Percentiles rank a stretch among this genome's conserved stretches.
phyloP scores from a whole-genome alignment of 2,797 vertebrate genomes.

The Paratrypauchen microcephalus region DNA sequence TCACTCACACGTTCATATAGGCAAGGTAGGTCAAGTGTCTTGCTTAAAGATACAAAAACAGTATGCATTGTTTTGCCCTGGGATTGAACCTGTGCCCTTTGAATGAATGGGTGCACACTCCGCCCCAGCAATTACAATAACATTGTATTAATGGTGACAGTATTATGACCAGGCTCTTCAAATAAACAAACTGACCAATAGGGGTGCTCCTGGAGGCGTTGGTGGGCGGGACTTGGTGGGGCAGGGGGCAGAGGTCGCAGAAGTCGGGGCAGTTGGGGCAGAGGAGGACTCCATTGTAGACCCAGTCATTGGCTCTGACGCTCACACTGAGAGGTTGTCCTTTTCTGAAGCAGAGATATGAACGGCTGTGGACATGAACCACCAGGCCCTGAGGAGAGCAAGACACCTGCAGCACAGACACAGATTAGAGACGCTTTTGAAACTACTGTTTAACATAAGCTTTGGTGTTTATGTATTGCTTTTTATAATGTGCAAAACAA shows the following conservation, averaged over 20 bases:
- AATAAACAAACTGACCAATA: slow-evolving; percentile 77
- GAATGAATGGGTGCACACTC: no score
- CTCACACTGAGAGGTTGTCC: slow-evolving; percentile 87
- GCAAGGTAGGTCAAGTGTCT: no score
- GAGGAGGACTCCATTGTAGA: slow-evolving; percentile 87
- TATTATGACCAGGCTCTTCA: no score
- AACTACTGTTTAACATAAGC: no score
- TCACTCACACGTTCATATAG: no score
- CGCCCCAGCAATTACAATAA: no score
- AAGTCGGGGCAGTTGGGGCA: slow-evolving; percentile 89
- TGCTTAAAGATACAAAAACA: no score
- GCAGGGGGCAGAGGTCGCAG: slow-evolving; percentile 87
- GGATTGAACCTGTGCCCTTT: no score
- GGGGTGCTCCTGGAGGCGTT: slow-evolving; percentile 81
- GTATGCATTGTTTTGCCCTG: no score
- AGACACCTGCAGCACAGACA: slow-evolving; percentile 75
- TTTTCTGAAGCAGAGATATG: slow-evolving; percentile 80
- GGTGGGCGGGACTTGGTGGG: slow-evolving; percentile 77
- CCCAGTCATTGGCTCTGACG: slow-evolving; percentile 85
- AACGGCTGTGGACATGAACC: slow-evolving; percentile 85
- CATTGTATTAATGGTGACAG: no score
- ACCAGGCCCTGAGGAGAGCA: slow-evolving; percentile 86
- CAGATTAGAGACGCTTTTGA: not conserved
- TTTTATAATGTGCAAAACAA: no score
- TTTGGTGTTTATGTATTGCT: no score